Base-by-base conservation (phyloP, 2,113 vertebrate genomes). In the Amphiprion percula region DNA sequence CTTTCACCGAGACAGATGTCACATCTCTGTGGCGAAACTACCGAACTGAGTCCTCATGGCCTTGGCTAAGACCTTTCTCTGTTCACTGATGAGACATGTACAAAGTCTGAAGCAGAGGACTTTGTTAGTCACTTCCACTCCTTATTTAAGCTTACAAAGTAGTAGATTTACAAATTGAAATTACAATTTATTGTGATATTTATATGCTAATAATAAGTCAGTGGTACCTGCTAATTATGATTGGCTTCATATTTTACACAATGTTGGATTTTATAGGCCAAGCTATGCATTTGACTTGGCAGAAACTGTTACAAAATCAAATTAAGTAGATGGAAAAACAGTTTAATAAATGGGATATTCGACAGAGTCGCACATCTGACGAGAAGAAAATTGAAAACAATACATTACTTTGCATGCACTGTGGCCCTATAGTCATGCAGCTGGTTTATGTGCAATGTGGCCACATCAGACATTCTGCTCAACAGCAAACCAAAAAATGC, bases 1-100 rank as follows among this genome's bases (percentile, higher is more conserved):
- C 33, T 62, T 74, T 83, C 49, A 80, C 44, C 49, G 59, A 28
- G 59, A 58, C 64, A 63, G 23, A 59, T 58, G 30, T 61, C 50
- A 10, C 19, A 54, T 58, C 33, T 52, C 41, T 64, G 15, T 24
- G 50, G 39, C 71, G 24, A 58, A 49, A 58, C 21, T 26, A 19
- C 33, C 61, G 16, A 44, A 23, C 70, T 10, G 19, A 77, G 67
- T 30, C 55, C 19, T 66, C 53, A 2, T 65, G 33, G 72, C 26
- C 65, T 58, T 50, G 19, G 44, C 28, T 28, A 30, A 60, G 64
- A 50, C 14, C 16, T 75, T 63, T 54, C 28, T 46, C 44, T 56
- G 28, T 44, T 80, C 72, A 50, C 23, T n/a, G 16, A 9, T 0
- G 30, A 65, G 39, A 56, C 37, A 71, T n/a, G 23, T 56, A 21